Conservation (phyloP, 2,888 invertebrate species). For the Spatulosminthurus flaviceps region DNA sequence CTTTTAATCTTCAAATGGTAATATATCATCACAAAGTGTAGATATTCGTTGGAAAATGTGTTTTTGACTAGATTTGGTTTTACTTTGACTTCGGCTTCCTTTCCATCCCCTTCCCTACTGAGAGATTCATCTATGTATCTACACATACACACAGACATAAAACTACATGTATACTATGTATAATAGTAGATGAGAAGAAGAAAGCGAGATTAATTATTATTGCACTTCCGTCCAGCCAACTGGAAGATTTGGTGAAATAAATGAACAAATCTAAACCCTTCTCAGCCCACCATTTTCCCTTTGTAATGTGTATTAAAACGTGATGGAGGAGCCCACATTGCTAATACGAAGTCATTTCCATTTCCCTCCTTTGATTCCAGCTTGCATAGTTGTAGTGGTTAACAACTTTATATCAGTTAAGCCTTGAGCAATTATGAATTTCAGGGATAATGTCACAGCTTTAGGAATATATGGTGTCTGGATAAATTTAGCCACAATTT, state of each 20-base stretch:
- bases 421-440: neutral
- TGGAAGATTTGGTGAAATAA: slow-evolving; percentile 21
- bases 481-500: no score
- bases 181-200: no score
- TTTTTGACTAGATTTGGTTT: neutral
- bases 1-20: slow-evolving; percentile 1
- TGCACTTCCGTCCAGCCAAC: slow-evolving; percentile 23
- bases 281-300: neutral
- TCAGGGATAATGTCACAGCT: neutral
- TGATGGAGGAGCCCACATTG: neutral
- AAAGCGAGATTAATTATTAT: slow-evolving; percentile 35
- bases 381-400: no score
- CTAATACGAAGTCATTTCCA: neutral
- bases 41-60: neutral
- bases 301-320: neutral
- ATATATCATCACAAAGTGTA: slow-evolving; percentile 9
- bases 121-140: neutral
- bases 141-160: neutral
- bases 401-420: neutral
- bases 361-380: neutral
- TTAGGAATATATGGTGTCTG: no score
- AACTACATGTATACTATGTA: no score
- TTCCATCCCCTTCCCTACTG: neutral
- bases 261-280: slow-evolving; percentile 28
- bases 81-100: slow-evolving; percentile 13